Base-by-base conservation (phyloP, 2,888 invertebrate genomes). In the Diachrysia chrysitis region DNA sequence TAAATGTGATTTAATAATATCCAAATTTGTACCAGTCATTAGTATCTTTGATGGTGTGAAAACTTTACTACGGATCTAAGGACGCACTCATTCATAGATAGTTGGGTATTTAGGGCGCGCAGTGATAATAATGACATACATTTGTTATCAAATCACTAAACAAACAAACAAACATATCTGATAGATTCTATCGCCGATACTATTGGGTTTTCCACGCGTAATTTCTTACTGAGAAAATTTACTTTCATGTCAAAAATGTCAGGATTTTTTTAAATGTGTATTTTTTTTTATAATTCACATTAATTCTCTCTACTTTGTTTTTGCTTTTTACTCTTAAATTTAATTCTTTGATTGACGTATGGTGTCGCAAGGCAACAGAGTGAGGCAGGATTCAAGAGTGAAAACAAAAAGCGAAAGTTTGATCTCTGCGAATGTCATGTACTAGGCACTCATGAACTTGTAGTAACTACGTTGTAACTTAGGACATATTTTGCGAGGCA, bases 161-260 rank as follows among this genome's bases (percentile, higher is more conserved):
- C 88, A 91, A 90, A 91, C 90, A 91, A 91, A 92, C 90, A 91
- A 86, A 89, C 83, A 83, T 82, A 89, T 90, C 87, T 79, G 86
- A 88, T 89, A 87, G 81, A 83, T 42, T 42, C 42, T n/a, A 42
- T 81, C 63, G 58, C 37, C 58, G 66, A 73, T 81, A 72, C 65
- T 74, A 79, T 81, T 72, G 67, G 78, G 75, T 63, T n/a, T n/a
- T 66, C 64, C 53, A 46, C 54, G 25, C 51, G 19, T 9, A 9
- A 51, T 21, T 48, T 21, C 12, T 21, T 42, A 6, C n/a, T 21
- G 48, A 51, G 4, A 19, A 46, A 17, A 51, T 21, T 21, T 21
- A 3, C 3, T 51, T 3, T 17, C 19, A 9, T 10, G 19, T n/a
- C 46, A 46, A 48, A 48, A 7, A 19, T 10, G 9, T 7, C 5